A percentile compares a stretch with the other conserved stretches of the same genome.
phyloP scores from a whole-genome alignment of 1,140 invertebrate genomes.

The Ceratina australensis region DNA sequence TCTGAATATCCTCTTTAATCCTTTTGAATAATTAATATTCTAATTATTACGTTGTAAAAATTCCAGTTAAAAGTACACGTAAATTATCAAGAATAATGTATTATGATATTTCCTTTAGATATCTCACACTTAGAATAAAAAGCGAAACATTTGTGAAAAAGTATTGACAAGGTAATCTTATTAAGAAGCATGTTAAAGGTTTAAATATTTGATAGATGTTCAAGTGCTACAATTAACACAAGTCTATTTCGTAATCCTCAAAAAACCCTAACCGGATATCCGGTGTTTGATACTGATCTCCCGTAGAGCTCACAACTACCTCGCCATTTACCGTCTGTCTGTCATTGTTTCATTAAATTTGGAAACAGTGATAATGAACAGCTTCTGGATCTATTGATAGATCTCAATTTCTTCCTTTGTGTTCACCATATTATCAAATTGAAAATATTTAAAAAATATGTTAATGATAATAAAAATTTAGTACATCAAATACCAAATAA shows the following conservation, averaged over 20 bases:
- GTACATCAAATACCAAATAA: no score
- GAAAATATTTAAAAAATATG: no score
- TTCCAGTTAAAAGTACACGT: no score
- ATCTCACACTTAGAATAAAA: no score
- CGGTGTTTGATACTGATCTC: neutral
- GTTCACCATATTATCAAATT: neutral
- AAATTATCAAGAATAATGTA: no score
- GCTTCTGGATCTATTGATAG: neutral
- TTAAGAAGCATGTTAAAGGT: no score
- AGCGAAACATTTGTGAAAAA: no score
- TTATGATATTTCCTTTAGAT: neutral
- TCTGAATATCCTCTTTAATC: no score
- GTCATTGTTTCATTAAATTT: neutral
- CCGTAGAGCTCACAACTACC: slow-evolving; percentile 12
- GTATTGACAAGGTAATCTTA: no score
- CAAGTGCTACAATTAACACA: slow-evolving; percentile 23
- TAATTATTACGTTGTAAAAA: no score
- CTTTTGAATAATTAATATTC: no score
- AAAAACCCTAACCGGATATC: neutral
- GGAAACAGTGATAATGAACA: slow-evolving; percentile 11
- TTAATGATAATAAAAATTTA: no score
- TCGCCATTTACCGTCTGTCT: neutral
- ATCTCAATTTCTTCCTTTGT: neutral
- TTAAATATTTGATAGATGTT: neutral
- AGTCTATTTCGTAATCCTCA: slow-evolving; percentile 15